Conservation (phyloP, 1,140 invertebrate genomes). For the Babylonia areolata region DNA sequence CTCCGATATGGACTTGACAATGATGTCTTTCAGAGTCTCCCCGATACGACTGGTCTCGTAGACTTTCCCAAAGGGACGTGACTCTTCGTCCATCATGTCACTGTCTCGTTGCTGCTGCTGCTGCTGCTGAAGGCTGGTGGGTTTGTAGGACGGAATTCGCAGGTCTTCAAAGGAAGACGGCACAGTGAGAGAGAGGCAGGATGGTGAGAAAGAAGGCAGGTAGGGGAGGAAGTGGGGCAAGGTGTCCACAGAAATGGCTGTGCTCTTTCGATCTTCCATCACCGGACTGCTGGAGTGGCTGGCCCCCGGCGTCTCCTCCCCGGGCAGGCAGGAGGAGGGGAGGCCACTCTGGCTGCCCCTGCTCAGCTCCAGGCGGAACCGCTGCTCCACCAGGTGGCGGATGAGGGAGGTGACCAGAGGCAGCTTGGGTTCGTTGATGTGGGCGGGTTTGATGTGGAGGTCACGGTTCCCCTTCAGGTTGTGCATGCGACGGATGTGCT, state of each 20-base stretch:
- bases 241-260: slow-evolving; percentile 36
- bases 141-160: slow-evolving; percentile 92
- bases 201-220: slow-evolving; percentile 42
- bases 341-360: slow-evolving; percentile 22
- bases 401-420: slow-evolving; percentile 75
- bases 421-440: slow-evolving; percentile 65
- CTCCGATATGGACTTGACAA: slow-evolving; percentile 91
- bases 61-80: slow-evolving; percentile 47
- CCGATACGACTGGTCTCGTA: slow-evolving; percentile 73
- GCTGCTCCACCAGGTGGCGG: slow-evolving; percentile 73
- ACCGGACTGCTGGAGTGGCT: neutral
- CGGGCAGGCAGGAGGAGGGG: neutral
- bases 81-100: neutral
- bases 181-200: slow-evolving; percentile 32
- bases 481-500: slow-evolving; percentile 71
- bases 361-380: slow-evolving; percentile 69
- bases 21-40: slow-evolving; percentile 84
- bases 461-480: slow-evolving; percentile 61
- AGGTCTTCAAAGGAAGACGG: slow-evolving; percentile 47
- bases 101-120: slow-evolving; percentile 19
- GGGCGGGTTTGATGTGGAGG: slow-evolving; percentile 48
- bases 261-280: slow-evolving; percentile 29
- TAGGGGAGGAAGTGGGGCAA: slow-evolving; percentile 41
- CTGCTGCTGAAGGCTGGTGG: slow-evolving; percentile 63
- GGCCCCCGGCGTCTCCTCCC: neutral